Base-by-base conservation (phyloP, 2,113 vertebrate genomes). In the Heteronetta atricapilla region DNA sequence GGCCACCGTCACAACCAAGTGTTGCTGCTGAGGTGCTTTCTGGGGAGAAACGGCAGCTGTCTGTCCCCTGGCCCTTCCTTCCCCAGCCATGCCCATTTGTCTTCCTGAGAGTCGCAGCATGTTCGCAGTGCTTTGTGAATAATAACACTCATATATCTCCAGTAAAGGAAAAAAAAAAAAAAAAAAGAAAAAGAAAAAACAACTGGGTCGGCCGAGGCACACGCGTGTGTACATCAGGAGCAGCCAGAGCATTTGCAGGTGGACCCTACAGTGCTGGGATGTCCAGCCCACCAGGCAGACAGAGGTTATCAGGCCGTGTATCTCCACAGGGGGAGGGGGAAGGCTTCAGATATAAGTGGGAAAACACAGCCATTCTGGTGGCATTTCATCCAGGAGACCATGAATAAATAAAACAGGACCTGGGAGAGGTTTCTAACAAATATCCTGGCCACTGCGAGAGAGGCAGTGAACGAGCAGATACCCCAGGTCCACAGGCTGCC, bases 361-460 rank as follows among this genome's bases (percentile, higher is more conserved):
- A 88, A 89, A 74, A 72, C 8, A 31, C 36, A 83, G 33, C 28
- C 29, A 40, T 64, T 92, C 72, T 56, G 44, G 66, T 78, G 83
- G n/a, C 62, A 68, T 69, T 94, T 86, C 72, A 53, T 26, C 91
- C 69, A 76, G 55, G 82, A 96, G 90, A 74, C 68, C 46, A 91
- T 88, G 44, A 96, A 95, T 86, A 93, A 96, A 95, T 86, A 93
- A 96, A 92, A 92, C 68, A 93, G 52, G 36, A 86, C 78, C 46
- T 67, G 34, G 88, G 69, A 80, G 44, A 62, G 28, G 17, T 33
- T 25, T 70, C 38, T 94, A 82, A 89, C 36, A 82, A 87, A 94
- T 75, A 80, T 68, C 50, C 64, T 34, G 34, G 55, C n/a, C 66
- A n/a, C n/a, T 55, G 42, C 36, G 58, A 78, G 53, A 76, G 9